Conservation (phyloP, 2,113 vertebrate species). For the Entomyzon cyanotis region DNA sequence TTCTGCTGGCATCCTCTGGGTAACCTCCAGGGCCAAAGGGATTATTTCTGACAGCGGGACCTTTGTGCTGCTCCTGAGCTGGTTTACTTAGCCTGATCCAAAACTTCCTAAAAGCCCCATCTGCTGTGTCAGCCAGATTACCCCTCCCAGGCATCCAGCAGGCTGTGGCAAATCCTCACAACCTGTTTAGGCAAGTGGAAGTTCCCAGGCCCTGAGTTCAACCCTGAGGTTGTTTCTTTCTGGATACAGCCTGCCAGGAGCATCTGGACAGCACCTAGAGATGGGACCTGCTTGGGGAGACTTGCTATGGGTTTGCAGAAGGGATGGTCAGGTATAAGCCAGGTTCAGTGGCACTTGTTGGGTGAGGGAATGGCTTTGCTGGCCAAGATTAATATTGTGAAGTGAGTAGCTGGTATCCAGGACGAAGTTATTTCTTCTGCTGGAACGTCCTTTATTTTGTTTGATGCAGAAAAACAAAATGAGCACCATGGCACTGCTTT, state of each 20-base stretch:
- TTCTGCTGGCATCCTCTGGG: not conserved
- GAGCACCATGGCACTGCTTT: not conserved
- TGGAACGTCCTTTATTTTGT: not conserved
- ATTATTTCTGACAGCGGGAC: not conserved
- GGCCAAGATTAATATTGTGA: not conserved
- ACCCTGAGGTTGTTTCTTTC: not conserved
- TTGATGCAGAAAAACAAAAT: not conserved
- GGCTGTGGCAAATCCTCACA: not conserved
- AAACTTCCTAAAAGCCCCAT: not conserved
- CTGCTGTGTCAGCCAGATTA: not conserved
- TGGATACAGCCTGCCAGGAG: not conserved
- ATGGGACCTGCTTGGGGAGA: not conserved
- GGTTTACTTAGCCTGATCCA: not conserved
- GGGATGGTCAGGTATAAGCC: not conserved
- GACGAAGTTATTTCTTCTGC: not conserved
- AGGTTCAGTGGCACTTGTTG: not conserved
- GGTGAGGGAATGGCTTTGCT: not conserved
- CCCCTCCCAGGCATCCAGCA: not conserved
- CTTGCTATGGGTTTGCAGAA: not conserved
- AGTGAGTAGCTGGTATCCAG: not conserved
- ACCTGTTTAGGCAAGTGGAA: accelerated
- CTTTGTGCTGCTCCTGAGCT: not conserved
- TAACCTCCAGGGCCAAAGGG: not conserved
- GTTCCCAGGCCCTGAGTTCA: not conserved
- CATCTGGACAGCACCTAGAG: accelerated